Conservation (phyloP, 2,888 invertebrate species). For the Lycophotia porphyrea region DNA sequence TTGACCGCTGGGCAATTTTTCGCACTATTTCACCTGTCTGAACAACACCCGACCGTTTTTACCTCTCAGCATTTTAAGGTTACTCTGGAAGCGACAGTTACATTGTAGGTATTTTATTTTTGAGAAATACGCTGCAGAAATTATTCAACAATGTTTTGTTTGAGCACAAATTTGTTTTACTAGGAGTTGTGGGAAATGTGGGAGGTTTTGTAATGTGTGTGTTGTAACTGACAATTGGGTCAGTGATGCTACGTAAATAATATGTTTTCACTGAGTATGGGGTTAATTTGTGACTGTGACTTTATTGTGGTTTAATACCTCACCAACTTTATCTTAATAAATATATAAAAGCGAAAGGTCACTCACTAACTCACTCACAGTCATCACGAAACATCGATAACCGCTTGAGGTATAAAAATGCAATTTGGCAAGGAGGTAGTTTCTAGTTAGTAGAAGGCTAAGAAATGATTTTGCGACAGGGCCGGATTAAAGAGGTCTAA, state of each 20-base stretch:
- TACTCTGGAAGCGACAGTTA: constrained; percentile 68
- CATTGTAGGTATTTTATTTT: constrained; percentile 63
- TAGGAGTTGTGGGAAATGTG: constrained; percentile 22
- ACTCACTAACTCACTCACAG: too few species aligned
- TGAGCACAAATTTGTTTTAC: constrained; percentile 45
- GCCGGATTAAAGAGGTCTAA: too few species aligned
- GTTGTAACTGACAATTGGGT: background rate
- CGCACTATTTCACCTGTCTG: constrained; percentile 89
- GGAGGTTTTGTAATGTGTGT: background rate
- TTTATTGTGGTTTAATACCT: background rate
- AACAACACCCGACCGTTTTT: constrained; percentile 78
- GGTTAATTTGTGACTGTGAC: background rate
- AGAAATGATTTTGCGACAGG: too few species aligned
- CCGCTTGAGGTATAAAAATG: too few species aligned
- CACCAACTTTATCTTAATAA: too few species aligned
- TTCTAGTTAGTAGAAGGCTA: too few species aligned
- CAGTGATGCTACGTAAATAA: background rate
- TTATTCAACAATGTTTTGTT: constrained; percentile 44
- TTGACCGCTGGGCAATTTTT: constrained; percentile 86
- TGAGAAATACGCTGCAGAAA: constrained; percentile 28
- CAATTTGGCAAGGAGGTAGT: too few species aligned
- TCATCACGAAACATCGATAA: too few species aligned
- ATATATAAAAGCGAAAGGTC: too few species aligned
- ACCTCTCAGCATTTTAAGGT: constrained; percentile 60
- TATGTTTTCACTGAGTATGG: background rate